phyloP scores from a whole-genome alignment of 2,113 vertebrate genomes.

The Tricholaema leucomelas region DNA sequence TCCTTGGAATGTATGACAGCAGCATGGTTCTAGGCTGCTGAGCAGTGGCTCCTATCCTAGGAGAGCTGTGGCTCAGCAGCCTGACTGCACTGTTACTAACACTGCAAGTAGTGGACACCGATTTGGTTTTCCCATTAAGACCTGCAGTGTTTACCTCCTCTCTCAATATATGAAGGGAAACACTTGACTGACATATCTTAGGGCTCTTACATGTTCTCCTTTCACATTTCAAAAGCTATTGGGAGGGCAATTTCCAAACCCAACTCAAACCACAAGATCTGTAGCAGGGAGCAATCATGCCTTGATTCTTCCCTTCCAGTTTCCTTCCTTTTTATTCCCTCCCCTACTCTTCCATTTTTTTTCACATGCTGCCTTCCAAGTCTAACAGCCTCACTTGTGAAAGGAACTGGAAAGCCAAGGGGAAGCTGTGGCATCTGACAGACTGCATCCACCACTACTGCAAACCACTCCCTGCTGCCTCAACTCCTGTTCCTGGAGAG shows the following conservation, averaged over 20 bases:
- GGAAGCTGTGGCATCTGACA: conserved; percentile 5
- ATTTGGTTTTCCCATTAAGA: background rate
- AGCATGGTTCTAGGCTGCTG: background rate
- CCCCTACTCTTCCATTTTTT: background rate
- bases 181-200: background rate
- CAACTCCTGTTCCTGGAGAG: background rate
- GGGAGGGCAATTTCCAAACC: background rate
- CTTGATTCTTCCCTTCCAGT: background rate
- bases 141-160: background rate
- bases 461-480: background rate
- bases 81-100: background rate
- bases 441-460: background rate
- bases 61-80: background rate
- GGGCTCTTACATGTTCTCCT: background rate
- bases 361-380: background rate
- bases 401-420: background rate
- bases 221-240: background rate
- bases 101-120: background rate
- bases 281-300: background rate
- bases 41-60: background rate
- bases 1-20: background rate
- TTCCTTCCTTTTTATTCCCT: background rate
- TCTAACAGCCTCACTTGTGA: background rate
- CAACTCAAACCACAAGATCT: background rate
- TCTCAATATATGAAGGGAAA: background rate